Base-by-base conservation (phyloP, 2,888 invertebrate genomes). In the Tridacna gigas region DNA sequence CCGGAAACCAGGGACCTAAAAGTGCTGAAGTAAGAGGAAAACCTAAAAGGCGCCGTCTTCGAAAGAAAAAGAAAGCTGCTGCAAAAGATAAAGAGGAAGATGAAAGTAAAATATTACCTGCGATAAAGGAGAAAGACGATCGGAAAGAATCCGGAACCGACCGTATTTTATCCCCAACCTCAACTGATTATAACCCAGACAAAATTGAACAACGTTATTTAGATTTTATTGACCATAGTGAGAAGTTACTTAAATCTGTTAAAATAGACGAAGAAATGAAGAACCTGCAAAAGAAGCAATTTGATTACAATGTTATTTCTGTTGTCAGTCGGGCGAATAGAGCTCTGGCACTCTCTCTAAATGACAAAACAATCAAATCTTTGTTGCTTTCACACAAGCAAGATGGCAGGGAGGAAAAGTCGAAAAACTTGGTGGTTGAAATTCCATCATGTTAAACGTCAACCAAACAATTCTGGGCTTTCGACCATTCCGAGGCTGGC, bases 161-260 rank as follows among this genome's bases (percentile, higher is more conserved):
- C 48, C 51, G 71, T 7, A 15, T 71, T 13, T 20, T 47, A 26
- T 71, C 71, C 18, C 71, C 71, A 4, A 71, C 71, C 20, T 71
- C 71, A 25, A 71, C 71, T 51, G 71, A 71, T 71, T 71, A 71
- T 47, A 47, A 47, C 13, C 71, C 71, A 11, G 71, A 51, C n/a
- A 71, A 26, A n/a, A 26, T 71, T 13, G 71, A 71, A 71, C 48
- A 71, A 26, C 48, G 71, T 25, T 71, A 71, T 51, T 37, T 71
- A 20, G 71, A 71, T 25, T 71, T 71, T 71, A 71, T 71, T 25
- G 71, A 47, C 18, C 71, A 71, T 20, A 71, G 71, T 26, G 71
- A 48, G 51, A 71, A 25, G 51, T 26, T 71, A 12, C 13, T 15
- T 7, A 71, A 71, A 51, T 48, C 71, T 12, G 48, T 26, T 13